phyloP scores from a whole-genome alignment of 2,113 vertebrate species.

The Neogale vison region DNA sequence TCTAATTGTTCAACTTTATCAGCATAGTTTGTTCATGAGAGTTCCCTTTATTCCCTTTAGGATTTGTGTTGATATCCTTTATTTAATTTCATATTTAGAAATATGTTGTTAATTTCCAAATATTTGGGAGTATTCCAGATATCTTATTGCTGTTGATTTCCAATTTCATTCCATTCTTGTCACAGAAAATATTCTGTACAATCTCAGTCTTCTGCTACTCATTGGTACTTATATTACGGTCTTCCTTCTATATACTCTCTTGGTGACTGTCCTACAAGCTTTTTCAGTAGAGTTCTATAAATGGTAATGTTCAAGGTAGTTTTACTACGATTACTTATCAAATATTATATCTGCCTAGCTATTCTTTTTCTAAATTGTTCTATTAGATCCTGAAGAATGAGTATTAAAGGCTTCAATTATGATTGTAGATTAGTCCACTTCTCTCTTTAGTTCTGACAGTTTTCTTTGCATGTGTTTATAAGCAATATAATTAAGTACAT shows the following conservation, averaged over 20 bases:
- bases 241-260: background rate
- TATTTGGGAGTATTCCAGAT: background rate
- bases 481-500: background rate
- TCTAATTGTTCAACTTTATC: background rate
- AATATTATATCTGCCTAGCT: background rate
- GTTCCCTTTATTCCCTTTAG: background rate
- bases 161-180: background rate
- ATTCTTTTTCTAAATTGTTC: background rate
- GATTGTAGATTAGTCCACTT: background rate
- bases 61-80: background rate
- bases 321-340: background rate
- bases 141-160: background rate
- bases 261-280: background rate
- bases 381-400: background rate
- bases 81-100: background rate
- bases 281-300: background rate
- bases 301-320: background rate
- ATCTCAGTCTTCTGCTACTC: background rate
- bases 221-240: background rate
- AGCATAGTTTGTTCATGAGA: background rate
- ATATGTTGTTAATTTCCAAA: background rate
- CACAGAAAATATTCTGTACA: background rate
- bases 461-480: background rate
- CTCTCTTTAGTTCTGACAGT: background rate
- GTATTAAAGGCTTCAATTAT: background rate